Conservation (phyloP, 2,113 vertebrate genomes). For the Columba livia region DNA sequence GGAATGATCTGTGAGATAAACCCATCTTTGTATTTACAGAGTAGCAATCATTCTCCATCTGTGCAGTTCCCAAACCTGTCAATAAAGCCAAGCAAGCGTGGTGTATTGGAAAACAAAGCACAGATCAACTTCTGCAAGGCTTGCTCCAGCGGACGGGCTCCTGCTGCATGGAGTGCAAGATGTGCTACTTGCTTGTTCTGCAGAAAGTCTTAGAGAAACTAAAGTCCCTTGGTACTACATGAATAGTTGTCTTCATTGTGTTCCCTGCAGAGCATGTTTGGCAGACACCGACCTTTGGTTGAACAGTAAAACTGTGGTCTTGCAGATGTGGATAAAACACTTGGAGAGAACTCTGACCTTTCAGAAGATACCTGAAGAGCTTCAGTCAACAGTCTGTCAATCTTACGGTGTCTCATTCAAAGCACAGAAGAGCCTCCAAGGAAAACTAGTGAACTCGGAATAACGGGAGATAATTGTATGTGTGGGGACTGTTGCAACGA, state of each 20-base stretch:
- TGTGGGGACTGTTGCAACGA: fast-evolving
- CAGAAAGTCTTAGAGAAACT: background rate
- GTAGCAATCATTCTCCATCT: background rate
- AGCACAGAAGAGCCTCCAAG: background rate
- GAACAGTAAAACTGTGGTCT: background rate
- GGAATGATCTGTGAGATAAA: background rate
- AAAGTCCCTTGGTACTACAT: background rate
- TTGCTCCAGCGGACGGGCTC: background rate
- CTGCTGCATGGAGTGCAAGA: background rate
- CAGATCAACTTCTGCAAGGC: background rate
- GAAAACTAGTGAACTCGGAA: background rate
- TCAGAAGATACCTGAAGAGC: background rate
- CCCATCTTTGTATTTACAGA: background rate
- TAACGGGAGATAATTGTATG: background rate
- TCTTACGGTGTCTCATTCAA: background rate
- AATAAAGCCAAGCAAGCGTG: background rate
- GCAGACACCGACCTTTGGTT: background rate
- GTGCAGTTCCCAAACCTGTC: conserved; percentile 8
- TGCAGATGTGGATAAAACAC: background rate
- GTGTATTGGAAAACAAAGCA: background rate
- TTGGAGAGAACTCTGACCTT: background rate
- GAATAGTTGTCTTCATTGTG: background rate
- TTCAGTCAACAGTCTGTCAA: background rate
- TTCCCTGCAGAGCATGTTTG: background rate
- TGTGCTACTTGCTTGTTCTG: background rate